Conservation (phyloP, 2,888 invertebrate species). For the Pammene aurita region DNA sequence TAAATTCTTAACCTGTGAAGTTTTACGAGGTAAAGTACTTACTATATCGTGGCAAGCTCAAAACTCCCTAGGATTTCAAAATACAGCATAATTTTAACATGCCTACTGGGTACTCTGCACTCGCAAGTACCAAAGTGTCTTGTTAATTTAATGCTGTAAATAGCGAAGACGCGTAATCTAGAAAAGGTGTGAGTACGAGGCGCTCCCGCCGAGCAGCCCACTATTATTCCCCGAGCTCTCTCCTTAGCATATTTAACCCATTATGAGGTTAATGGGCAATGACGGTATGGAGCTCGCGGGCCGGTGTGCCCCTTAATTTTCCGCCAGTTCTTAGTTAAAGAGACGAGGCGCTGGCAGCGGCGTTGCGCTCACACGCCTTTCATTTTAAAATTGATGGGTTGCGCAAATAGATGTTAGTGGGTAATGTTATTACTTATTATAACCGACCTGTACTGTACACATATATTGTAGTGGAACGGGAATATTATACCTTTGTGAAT, state of each 20-base stretch:
- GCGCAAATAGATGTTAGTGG: slow-evolving; percentile 44
- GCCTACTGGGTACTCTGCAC: no score
- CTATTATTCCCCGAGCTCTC: slow-evolving; percentile 62
- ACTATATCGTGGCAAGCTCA: no score
- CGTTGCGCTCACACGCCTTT: slow-evolving; percentile 48
- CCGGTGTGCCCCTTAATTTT: slow-evolving; percentile 63
- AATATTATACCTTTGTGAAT: no score
- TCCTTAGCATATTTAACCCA: slow-evolving; percentile 78
- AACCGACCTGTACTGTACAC: background rate
- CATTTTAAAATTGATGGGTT: slow-evolving; percentile 50
- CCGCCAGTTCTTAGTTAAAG: slow-evolving; percentile 65
- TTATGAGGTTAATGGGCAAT: slow-evolving; percentile 77
- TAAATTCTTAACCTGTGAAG: no score
- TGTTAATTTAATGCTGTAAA: slow-evolving; percentile 27
- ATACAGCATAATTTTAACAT: no score
- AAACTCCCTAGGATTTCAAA: no score
- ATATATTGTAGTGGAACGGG: background rate
- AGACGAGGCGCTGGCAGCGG: slow-evolving; percentile 55
- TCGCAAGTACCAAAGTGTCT: background rate
- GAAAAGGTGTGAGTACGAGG: slow-evolving; percentile 46
- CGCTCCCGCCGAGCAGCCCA: slow-evolving; percentile 49
- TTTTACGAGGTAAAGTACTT: no score
- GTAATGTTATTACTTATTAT: background rate
- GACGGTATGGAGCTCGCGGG: slow-evolving; percentile 58
- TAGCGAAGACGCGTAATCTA: slow-evolving; percentile 23